Conservation (phyloP, 2,797 vertebrate genomes). For the Dendrocincla fuliginosa region DNA sequence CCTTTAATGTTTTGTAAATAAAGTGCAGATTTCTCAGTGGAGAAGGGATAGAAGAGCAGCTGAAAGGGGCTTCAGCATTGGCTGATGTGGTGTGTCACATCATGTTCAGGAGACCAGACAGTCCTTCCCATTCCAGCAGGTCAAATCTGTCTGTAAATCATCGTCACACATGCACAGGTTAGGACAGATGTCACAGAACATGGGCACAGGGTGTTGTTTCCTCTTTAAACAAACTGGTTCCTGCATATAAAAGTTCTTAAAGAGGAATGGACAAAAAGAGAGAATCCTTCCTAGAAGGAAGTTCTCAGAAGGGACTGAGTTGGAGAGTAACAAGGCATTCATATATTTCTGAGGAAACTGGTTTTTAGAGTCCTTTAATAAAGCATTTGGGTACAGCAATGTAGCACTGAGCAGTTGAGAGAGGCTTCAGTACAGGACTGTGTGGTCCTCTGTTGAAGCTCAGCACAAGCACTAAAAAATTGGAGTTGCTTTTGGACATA, state of each 20-base stretch:
- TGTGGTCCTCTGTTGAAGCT: background rate
- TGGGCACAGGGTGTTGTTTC: background rate
- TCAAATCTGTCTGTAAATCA: background rate
- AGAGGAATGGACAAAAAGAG: background rate
- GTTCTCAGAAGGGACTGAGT: background rate
- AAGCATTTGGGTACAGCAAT: background rate
- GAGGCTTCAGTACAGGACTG: background rate
- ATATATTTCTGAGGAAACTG: background rate
- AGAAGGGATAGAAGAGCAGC: background rate
- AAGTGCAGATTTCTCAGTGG: background rate
- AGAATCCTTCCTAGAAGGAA: background rate
- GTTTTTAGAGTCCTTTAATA: background rate
- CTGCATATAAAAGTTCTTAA: background rate
- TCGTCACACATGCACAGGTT: background rate
- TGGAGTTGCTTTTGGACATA: background rate
- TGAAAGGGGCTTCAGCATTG: background rate
- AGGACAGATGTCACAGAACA: background rate
- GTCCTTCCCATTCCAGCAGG: background rate
- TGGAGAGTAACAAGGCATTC: fast-evolving
- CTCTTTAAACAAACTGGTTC: background rate
- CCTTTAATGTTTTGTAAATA: background rate
- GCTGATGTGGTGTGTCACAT: background rate
- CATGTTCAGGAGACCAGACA: background rate
- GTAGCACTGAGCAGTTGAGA: background rate
- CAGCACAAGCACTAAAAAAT: background rate